Evolutionary conservation across 2,113 vertebrate species (phyloP).

Genomic region (Hemicordylus capensis): DNA sequence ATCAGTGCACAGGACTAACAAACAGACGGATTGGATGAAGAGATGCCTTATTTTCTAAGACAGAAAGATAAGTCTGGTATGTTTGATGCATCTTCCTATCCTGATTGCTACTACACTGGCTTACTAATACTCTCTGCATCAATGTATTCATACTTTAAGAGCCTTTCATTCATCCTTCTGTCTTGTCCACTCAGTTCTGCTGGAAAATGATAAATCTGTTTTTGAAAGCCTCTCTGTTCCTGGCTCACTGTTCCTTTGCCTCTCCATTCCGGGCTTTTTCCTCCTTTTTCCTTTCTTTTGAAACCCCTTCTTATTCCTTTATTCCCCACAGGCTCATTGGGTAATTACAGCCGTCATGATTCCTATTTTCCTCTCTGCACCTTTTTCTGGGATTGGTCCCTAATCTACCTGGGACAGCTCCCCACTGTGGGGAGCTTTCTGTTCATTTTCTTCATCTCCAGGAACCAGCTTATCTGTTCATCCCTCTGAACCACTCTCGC

Average conservation of each 20-base stretch:
- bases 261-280: not conserved
- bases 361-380: not conserved
- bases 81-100: too few species aligned
- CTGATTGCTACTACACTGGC: too few species aligned
- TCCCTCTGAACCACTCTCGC: not conserved
- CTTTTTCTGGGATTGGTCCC: not conserved
- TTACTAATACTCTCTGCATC: too few species aligned
- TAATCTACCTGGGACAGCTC: not conserved
- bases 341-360: too few species aligned
- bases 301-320: not conserved
- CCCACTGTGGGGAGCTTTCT: not conserved
- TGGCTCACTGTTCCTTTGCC: too few species aligned
- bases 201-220: too few species aligned
- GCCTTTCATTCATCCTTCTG: too few species aligned
- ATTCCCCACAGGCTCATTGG: not conserved
- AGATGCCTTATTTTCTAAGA: not conserved
- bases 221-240: too few species aligned
- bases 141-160: too few species aligned
- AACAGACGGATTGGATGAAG: conserved; percentile 14
- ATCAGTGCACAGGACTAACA: too few species aligned
- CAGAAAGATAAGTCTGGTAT: too few species aligned
- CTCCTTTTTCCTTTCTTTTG: not conserved
- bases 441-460: not conserved
- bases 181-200: too few species aligned
- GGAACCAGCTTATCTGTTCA: not conserved